phyloP scores from a whole-genome alignment of 1,140 invertebrate genomes.

The Drosophila nasuta region DNA sequence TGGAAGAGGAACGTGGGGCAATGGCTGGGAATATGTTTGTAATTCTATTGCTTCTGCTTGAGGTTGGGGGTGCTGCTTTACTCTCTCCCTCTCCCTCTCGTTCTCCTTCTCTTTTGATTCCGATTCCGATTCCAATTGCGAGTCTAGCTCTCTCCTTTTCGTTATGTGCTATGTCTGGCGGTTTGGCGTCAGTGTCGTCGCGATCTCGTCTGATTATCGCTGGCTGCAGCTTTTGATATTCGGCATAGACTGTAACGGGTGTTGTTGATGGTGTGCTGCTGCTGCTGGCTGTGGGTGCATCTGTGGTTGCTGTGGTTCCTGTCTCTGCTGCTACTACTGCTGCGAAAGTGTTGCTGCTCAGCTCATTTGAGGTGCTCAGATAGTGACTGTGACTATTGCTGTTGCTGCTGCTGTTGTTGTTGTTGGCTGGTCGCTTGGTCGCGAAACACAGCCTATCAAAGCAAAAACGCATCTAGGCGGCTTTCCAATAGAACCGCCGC shows the following conservation, averaged over 20 bases:
- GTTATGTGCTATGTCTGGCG: constrained; percentile 55
- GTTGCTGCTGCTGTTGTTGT: constrained; percentile 26
- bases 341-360: constrained; percentile 6
- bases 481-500: constrained; percentile 79
- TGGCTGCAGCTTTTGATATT: constrained; percentile 73
- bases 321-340: constrained; percentile 7
- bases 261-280: constrained; percentile 20
- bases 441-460: constrained; percentile 94
- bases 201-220: constrained; percentile 69
- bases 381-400: constrained; percentile 24
- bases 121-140: background rate
- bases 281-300: constrained; percentile 29
- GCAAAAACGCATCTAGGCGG: constrained; percentile 94
- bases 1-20: background rate
- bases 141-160: constrained; percentile 9
- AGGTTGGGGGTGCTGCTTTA: background rate
- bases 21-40: constrained; percentile 19
- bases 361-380: constrained; percentile 7
- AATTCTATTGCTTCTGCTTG: background rate
- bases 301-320: constrained; percentile 29
- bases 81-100: too few species aligned
- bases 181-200: constrained; percentile 66
- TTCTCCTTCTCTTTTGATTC: background rate
- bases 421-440: constrained; percentile 90
- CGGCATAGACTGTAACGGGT: constrained; percentile 60